Evolutionary conservation across 2,797 vertebrate species (phyloP).

Genomic region (Notolabrus celidotus): DNA sequence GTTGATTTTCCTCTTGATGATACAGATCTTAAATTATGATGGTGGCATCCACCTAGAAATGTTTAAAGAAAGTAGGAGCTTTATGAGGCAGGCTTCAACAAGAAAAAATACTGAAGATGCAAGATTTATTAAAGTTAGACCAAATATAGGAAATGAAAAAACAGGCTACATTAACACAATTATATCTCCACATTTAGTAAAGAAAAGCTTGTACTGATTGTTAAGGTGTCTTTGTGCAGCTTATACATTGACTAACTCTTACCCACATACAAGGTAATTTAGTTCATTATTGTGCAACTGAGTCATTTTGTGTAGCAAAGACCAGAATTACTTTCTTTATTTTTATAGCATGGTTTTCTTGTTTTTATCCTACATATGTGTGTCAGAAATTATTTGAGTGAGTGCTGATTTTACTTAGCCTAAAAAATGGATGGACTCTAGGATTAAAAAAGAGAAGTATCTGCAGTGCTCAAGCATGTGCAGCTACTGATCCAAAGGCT

Average conservation of each 20-base stretch:
- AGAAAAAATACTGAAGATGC: background rate
- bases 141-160: no score
- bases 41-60: background rate
- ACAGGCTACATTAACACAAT: no score
- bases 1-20: conserved; percentile 39
- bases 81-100: background rate
- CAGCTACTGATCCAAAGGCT: conserved; percentile 50
- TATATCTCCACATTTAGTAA: no score
- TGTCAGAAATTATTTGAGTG: background rate
- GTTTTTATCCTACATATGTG: background rate
- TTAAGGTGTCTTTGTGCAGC: no score
- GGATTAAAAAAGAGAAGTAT: conserved; percentile 34
- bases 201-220: no score
- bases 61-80: background rate
- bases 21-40: background rate
- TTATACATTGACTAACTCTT: no score
- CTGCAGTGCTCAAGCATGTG: conserved; percentile 14
- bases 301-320: no score
- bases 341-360: background rate
- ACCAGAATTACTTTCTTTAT: background rate
- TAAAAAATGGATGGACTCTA: background rate
- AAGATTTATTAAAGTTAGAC: no score
- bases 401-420: background rate
- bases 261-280: no score
- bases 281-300: no score